Evolutionary conservation across 2,797 vertebrate genomes (phyloP), one percentile per base, ranked within the genome.

Genomic region (Centropyge bicolor): DNA sequence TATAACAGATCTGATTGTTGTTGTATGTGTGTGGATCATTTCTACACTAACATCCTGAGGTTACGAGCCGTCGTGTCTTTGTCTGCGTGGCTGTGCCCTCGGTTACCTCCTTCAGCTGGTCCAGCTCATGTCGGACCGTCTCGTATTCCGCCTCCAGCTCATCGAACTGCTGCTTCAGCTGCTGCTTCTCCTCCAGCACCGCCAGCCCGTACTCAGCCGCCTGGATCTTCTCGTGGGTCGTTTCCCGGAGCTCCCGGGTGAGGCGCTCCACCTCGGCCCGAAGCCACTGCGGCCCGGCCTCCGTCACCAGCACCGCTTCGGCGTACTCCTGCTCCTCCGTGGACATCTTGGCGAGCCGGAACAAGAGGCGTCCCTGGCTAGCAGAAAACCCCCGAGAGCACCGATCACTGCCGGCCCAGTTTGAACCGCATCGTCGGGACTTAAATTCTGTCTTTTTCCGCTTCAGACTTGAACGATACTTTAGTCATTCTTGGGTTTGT

Each of bases 121-220:
- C 97, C 94, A 99, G 95, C 88, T 99, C 98, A 20, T 95, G 91
- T 62, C 97, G 95, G 71, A 96, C 95, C 74, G 96, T 91, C 93
- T 99, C 98, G 75, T 97, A 96, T 65, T 99, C 98, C 20, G 95
- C 91, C 92, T 99, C 98, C 89, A 99, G 87, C 86, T 99, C 98
- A 17, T 99, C 98, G 17, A 96, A 97, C 66, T 97, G 95, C 92
- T 96, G 96, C 83, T 98, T 96, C 69, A 99, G 96, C 91, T 96
- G 97, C 90, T 99, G 98, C 81, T 99, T 99, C 95, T 99, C 98
- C 93, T 99, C 98, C 86, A 99, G 96, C 84, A 99, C 98, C 80
- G 94, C 98, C 88, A 99, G 94, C 69, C 98, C 98, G 38, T 99
- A 99, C 86, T 99, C 97, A 2, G 98, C 98, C 82, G 98, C 98